Conservation (phyloP, 1,140 invertebrate species). For the Sinella curviseta region DNA sequence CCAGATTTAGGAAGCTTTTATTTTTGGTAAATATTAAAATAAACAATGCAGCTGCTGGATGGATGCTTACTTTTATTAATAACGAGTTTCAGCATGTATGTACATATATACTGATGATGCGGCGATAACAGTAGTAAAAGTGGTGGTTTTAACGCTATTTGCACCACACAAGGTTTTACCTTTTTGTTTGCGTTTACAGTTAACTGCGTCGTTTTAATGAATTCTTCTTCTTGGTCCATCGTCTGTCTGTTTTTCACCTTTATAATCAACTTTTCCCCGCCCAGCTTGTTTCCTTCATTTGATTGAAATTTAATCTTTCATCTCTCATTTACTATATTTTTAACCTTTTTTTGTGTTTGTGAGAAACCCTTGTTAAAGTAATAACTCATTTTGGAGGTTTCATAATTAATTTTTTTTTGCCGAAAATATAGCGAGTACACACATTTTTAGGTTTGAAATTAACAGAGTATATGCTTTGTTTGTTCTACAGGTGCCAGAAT, state of each 20-base stretch:
- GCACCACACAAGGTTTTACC: too few relatives aligned
- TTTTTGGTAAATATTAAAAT: too few relatives aligned
- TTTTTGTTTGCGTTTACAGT: neutral
- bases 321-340: conserved; percentile 2
- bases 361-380: too few relatives aligned
- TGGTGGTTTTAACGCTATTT: too few relatives aligned
- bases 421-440: too few relatives aligned
- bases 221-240: too few relatives aligned
- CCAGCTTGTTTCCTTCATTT: neutral
- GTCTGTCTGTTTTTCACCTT: conserved; percentile 23
- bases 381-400: too few relatives aligned
- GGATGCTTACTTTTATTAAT: too few relatives aligned
- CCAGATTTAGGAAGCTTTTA: too few relatives aligned
- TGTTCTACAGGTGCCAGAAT: conserved; percentile 14
- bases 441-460: neutral
- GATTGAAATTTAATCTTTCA: conserved; percentile 27
- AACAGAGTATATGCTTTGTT: neutral
- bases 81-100: neutral
- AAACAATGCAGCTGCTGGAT: too few relatives aligned
- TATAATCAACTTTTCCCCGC: neutral
- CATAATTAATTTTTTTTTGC: neutral
- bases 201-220: neutral
- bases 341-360: too few relatives aligned
- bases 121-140: too few relatives aligned
- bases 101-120: neutral